A percentile compares a stretch with the other conserved stretches of the same genome.
Conservation (phyloP, 92 coral and sea anemone species). For the Zoanthus solanderi region DNA sequence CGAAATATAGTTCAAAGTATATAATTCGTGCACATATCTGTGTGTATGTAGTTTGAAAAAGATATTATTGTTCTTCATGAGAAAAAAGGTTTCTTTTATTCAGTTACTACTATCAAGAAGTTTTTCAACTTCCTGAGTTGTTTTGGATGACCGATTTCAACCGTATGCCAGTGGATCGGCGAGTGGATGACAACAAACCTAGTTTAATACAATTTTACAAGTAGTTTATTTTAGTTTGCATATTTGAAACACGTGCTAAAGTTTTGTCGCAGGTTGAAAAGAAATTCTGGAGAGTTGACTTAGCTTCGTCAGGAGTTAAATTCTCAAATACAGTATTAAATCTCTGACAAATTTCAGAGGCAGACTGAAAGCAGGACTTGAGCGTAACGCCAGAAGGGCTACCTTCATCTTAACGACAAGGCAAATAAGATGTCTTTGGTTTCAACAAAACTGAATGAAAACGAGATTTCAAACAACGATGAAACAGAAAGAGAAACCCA, state of each 20-base stretch:
- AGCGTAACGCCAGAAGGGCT: background rate
- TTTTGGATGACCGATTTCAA: background rate
- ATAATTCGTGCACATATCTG: background rate
- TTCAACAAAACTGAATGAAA: background rate
- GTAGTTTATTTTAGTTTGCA: conserved; percentile 1
- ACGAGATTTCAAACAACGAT: background rate
- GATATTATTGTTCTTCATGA: background rate
- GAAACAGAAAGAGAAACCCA: background rate
- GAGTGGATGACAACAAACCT: background rate
- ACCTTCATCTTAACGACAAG: background rate
- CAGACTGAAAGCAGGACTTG: background rate
- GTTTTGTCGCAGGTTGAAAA: background rate
- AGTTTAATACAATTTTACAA: background rate
- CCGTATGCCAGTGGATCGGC: background rate
- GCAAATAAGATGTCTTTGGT: conserved; percentile 8
- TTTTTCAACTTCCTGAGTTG: background rate
- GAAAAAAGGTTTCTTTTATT: background rate
- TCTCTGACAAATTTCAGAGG: background rate
- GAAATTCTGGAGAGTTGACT: background rate
- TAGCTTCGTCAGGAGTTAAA: background rate
- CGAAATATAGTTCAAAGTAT: background rate
- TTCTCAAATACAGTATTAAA: background rate
- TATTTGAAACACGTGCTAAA: conserved; percentile 35
- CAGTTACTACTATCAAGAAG: background rate
- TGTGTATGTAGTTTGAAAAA: background rate